Evolutionary conservation across 1,140 invertebrate species (phyloP), one percentile per base, ranked within the genome.

Genomic region (Mizuhopecten yessoensis): DNA sequence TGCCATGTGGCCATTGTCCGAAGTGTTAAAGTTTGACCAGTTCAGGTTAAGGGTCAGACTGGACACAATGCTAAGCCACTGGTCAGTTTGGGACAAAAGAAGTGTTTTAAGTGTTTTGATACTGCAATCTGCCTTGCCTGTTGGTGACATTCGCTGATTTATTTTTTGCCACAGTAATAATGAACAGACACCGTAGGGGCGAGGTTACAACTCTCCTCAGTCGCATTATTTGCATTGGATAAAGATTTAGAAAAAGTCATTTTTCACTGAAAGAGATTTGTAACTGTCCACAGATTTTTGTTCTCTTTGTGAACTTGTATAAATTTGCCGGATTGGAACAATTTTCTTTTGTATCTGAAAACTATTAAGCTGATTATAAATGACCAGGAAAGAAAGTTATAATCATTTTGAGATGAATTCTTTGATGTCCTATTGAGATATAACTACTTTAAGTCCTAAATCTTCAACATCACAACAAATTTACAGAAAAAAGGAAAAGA

Each of bases 1-100:
- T 75, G 57, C 3, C 57, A 29, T 29, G 23, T 75, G 57, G 17
- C 57, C 57, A 75, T 75, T 75, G 57, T 75, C 57, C 57, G 57
- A 11, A 75, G 57, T 75, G 57, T 17, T n/a, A 75, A 75, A 75
- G 57, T n/a, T 75, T 75, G 57, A 75, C 57, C 57, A 75, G 57
- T n/a, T 75, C 57, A 75, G n/a, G 57, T 9, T 34, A 33, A 87
- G 92, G 29, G 86, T 57, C 88, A 90, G 86, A 90, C 87, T 90
- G 34, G 49, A 88, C 88, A 90, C 88, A 92, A 90, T 36, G n/a
- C 57, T 75, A 29, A 34, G 36, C 86, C 42, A 88, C 87, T 86
- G 90, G 90, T 88, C 90, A 90, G 87, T 39, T 88, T 13, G 75
- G 45, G 86, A 87, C 88, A 91, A 89, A 39, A 34, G 87, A 39